These are phyloP conservation scores for Aythya baeri DNA, from an alignment of 2,113 vertebrate genomes.

Conservation along the genomic window DNA sequence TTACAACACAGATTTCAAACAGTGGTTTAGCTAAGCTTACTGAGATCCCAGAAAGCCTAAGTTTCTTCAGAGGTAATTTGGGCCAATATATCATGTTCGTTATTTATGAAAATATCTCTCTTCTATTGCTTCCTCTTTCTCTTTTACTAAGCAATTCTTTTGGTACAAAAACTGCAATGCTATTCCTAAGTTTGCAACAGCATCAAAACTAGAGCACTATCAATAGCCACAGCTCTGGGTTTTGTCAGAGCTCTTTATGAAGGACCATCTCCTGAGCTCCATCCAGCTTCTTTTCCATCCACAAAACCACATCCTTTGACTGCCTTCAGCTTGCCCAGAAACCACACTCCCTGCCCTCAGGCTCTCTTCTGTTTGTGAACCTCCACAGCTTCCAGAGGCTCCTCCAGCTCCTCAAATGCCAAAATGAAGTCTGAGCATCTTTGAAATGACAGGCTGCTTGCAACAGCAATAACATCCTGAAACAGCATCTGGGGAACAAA, in stretches of 20 bases:
- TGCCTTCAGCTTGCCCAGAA: constrained; percentile 37
- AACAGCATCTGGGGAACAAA: neutral
- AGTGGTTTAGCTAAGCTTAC: neutral
- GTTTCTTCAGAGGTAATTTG: neutral
- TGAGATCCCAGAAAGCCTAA: neutral
- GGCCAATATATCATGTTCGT: neutral
- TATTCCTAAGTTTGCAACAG: neutral
- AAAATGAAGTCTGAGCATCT: constrained; percentile 25
- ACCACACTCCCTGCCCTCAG: neutral
- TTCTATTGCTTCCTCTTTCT: neutral
- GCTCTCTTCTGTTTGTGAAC: neutral
- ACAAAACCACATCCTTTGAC: constrained; percentile 24
- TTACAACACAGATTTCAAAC: neutral
- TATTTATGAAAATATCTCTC: neutral
- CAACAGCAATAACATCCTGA: neutral
- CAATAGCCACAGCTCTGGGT: neutral
- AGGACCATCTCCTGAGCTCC: neutral
- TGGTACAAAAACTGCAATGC: neutral
- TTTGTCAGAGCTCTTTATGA: neutral
- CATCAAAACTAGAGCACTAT: neutral
- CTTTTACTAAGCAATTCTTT: neutral
- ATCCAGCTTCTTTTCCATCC: neutral
- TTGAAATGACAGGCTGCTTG: constrained; percentile 15
- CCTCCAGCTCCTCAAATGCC: neutral
- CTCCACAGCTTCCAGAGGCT: neutral